A percentile compares a stretch with the other conserved stretches of the same genome.
Evolutionary conservation across 2,797 vertebrate genomes (phyloP).

Genomic region (Bovichtus diacanthus): DNA sequence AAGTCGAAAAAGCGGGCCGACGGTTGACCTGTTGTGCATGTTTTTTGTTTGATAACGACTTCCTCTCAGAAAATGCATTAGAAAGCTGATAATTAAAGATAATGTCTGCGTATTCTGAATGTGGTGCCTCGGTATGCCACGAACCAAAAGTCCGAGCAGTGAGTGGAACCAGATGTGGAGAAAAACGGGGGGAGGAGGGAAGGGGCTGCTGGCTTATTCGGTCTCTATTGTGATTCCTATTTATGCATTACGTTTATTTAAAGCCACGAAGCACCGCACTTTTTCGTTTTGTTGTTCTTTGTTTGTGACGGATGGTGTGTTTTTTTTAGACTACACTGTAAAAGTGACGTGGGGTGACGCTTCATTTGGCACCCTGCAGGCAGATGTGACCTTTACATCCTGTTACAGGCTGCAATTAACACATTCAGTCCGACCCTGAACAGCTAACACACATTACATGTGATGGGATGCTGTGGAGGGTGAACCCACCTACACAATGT

Average conservation of each 20-base stretch:
- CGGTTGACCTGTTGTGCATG: background rate
- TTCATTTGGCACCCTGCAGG: constrained; percentile 58
- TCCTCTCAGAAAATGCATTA: background rate
- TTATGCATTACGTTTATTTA: background rate
- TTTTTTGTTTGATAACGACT: background rate
- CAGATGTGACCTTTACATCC: constrained; percentile 83
- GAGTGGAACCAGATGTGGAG: constrained; percentile 89
- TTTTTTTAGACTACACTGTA: constrained; percentile 4
- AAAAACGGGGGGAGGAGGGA: constrained; percentile 45
- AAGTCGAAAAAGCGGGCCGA: constrained; percentile 8
- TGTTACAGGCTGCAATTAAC: constrained; percentile 72
- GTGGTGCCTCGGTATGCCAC: constrained; percentile 81
- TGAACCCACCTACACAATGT: background rate
- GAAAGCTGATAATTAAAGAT: background rate
- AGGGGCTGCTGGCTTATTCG: constrained; percentile 61
- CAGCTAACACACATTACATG: background rate
- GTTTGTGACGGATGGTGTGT: background rate
- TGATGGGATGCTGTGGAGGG: background rate
- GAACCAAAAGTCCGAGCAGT: constrained; percentile 84
- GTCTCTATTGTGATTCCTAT: constrained; percentile 37
- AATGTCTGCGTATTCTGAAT: constrained; percentile 24
- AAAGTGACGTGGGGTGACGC: constrained; percentile 49
- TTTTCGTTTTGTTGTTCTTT: background rate
- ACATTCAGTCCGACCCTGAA: constrained; percentile 38
- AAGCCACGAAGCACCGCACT: background rate